Evolutionary conservation across 2,888 invertebrate species (phyloP).

Genomic region (Periphyllus acericola): DNA sequence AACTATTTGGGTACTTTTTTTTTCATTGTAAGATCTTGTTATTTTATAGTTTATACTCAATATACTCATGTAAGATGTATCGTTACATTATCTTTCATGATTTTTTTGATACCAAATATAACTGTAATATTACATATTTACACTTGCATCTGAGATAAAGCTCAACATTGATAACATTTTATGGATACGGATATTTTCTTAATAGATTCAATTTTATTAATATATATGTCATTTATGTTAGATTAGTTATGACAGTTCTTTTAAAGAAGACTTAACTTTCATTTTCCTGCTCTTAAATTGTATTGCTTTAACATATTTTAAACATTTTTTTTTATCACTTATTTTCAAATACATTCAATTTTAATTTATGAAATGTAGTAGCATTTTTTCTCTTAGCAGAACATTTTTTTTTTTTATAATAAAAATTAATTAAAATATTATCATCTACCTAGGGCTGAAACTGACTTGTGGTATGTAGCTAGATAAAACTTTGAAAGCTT

Average conservation of each 20-base stretch:
- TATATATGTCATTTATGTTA: no score
- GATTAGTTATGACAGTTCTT: no score
- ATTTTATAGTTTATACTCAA: background rate
- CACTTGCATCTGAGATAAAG: no score
- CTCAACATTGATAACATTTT: no score
- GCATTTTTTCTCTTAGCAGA: slow-evolving; percentile 66
- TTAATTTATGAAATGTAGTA: no score
- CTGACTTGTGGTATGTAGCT: slow-evolving; percentile 76
- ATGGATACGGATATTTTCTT: no score
- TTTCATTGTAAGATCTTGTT: background rate
- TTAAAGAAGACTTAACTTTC: background rate
- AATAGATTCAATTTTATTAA: no score
- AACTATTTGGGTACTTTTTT: background rate
- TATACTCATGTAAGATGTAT: background rate
- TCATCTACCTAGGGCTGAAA: slow-evolving; percentile 67
- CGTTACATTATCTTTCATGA: background rate
- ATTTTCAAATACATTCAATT: slow-evolving; percentile 64
- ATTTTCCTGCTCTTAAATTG: background rate
- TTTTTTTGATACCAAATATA: background rate
- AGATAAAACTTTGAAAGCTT: slow-evolving; percentile 80
- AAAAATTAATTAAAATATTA: slow-evolving; percentile 50
- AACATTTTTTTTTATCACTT: background rate
- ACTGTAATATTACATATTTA: background rate
- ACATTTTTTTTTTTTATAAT: slow-evolving; percentile 29
- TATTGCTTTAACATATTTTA: background rate